Evolutionary conservation across 64 coral and sea anemone genomes (phyloP).

Genomic region (Exaiptasia diaphana): DNA sequence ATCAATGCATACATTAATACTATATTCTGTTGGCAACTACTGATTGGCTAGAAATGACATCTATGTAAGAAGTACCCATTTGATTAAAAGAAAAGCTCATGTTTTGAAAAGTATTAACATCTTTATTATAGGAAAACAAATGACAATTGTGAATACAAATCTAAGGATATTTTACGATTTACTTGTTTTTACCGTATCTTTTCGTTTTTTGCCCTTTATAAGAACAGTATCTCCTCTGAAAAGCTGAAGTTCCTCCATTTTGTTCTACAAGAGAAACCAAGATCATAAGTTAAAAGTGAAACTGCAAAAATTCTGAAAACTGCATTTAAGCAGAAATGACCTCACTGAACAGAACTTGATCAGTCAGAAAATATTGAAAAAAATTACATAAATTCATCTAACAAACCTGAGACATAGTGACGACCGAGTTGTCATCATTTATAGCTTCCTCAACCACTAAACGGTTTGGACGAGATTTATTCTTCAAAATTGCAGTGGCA

Average conservation of each 20-base stretch:
- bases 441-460: slow-evolving; percentile 93
- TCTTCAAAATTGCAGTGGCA: slow-evolving; percentile 96
- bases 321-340: not conserved
- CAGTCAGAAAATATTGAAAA: not conserved
- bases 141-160: too few species aligned
- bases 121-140: too few species aligned
- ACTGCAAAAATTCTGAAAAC: not conserved
- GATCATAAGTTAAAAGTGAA: slow-evolving; percentile 9
- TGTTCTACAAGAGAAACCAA: slow-evolving; percentile 46
- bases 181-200: slow-evolving; percentile 85
- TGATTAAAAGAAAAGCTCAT: too few species aligned
- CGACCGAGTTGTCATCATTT: slow-evolving; percentile 99
- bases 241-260: slow-evolving; percentile 98
- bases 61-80: not conserved
- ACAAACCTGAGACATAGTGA: slow-evolving; percentile 95
- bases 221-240: slow-evolving; percentile 98
- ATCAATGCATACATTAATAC: not conserved
- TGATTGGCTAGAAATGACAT: not conserved
- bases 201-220: slow-evolving; percentile 96
- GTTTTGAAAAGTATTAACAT: too few species aligned
- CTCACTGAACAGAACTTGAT: not conserved
- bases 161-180: too few species aligned
- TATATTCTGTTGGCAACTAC: not conserved
- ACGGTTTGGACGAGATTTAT: slow-evolving; percentile 90
- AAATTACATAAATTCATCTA: not conserved